Base-by-base conservation (phyloP, 92 coral and sea anemone species). In the Heliopora coerulea region DNA sequence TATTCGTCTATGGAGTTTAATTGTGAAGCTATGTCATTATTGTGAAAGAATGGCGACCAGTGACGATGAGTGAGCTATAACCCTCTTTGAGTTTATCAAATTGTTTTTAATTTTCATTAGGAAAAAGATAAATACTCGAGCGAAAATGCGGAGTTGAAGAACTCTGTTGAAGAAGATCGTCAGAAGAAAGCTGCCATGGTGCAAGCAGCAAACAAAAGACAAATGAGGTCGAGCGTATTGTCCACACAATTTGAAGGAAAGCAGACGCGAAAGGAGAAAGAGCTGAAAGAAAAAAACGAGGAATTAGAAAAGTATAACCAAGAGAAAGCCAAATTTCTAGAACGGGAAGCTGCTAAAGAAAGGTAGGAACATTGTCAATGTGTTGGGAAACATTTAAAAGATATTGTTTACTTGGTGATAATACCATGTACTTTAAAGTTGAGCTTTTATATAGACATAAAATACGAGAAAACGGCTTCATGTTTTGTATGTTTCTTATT, bases 141-240 rank as follows among this genome's bases (percentile, higher is more conserved):
- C 32, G 97, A 92, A 62, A 90, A 88, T 52, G 97, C 90, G 49
- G 96, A 86, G 0, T 56, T 90, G 40, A 89, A 87, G 79, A 92
- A 90, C 68, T 78, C 46, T 35, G 64, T 62, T 21, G 83, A 87
- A 42, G 60, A 86, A 3, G 56, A 81, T 3, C 78, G 78, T 27
- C 91, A 87, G 28, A 91, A 85, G 44, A 83, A 90, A 72, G 91
- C 87, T 61, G 69, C 79, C 19, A 9, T 90, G 46, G 56, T 74
- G 12, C 83, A 84, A 42, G 83, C 56, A 8, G 74, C 79, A 32
- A 78, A 69, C 7, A 96, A 92, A 74, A 87, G 80, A 1, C 91
- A 87, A 54, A 90, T 90, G 87, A 85, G 96, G 73, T 66, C 87
- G 31, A 79, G 72, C 28, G 88, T 90, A 0, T 77, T 92, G 79